phyloP scores from a whole-genome alignment of 2,888 invertebrate genomes.

The Aphodius granarius region DNA sequence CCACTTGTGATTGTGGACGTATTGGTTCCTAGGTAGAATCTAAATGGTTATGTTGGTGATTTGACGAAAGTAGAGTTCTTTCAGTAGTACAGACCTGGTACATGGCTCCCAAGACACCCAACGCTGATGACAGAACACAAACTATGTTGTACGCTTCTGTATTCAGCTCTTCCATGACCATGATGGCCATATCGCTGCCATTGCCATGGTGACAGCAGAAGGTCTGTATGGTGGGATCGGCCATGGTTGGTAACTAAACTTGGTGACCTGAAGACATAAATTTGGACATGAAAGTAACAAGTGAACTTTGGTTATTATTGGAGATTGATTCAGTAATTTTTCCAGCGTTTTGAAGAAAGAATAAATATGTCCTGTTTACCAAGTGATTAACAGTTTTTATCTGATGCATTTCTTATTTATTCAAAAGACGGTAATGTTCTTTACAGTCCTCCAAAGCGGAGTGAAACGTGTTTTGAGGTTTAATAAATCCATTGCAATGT shows the following conservation, averaged over 20 bases:
- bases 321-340: no score
- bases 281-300: no score
- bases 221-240: constrained; percentile 83
- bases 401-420: no score
- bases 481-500: no score
- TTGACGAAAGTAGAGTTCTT: not conserved
- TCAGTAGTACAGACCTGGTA: constrained; percentile 65
- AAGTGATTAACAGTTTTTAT: no score
- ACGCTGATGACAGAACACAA: constrained; percentile 70
- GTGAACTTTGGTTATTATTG: no score
- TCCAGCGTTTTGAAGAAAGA: no score
- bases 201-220: constrained; percentile 74
- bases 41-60: constrained; percentile 45
- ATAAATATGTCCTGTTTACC: no score
- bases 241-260: constrained; percentile 62
- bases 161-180: constrained; percentile 73
- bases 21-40: constrained; percentile 66
- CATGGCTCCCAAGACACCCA: constrained; percentile 74
- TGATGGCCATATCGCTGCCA: constrained; percentile 64
- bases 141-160: constrained; percentile 73
- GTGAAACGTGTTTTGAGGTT: no score
- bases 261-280: not conserved
- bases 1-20: constrained; percentile 58
- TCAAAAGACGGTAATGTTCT: no score
- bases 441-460: no score